These are phyloP conservation scores for Theristus sp. DNA, from an alignment of 2,888 invertebrate species.

Conservation along the genomic window DNA sequence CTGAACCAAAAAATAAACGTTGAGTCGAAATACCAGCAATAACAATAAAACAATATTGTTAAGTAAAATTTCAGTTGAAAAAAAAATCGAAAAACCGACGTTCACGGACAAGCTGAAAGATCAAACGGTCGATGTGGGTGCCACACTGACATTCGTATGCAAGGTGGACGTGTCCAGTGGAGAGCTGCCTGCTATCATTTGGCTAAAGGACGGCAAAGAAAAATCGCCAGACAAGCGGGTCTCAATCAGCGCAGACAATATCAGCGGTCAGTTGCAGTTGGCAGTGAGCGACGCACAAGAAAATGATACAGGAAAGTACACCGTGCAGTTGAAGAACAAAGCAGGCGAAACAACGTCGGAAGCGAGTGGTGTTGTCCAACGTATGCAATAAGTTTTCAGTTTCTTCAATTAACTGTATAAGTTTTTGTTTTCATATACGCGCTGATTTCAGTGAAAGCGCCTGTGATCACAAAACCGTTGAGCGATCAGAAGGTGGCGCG, in stretches of 20 bases:
- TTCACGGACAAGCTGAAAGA: background rate
- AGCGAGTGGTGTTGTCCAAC: slow-evolving; percentile 13
- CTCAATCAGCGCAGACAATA: background rate
- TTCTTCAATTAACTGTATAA: background rate
- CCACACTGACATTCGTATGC: background rate
- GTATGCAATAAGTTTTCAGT: background rate
- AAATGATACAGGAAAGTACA: background rate
- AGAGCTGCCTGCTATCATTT: background rate
- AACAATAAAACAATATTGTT: too few relatives aligned
- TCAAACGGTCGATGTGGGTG: background rate
- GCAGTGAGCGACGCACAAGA: background rate
- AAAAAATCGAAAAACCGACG: background rate
- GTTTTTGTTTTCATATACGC: too few relatives aligned
- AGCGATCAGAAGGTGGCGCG: background rate
- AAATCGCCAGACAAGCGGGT: background rate
- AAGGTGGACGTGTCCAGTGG: background rate
- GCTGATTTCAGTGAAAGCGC: background rate
- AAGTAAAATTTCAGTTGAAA: background rate
- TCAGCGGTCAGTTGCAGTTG: background rate
- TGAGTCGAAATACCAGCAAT: too few relatives aligned
- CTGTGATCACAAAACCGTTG: background rate
- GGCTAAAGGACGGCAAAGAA: background rate
- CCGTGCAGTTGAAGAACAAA: slow-evolving; percentile 24
- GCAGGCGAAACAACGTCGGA: slow-evolving; percentile 26
- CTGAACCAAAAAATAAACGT: too few relatives aligned